Evolutionary conservation across 2,888 invertebrate genomes (phyloP).

Genomic region (Erebia epiphron): DNA sequence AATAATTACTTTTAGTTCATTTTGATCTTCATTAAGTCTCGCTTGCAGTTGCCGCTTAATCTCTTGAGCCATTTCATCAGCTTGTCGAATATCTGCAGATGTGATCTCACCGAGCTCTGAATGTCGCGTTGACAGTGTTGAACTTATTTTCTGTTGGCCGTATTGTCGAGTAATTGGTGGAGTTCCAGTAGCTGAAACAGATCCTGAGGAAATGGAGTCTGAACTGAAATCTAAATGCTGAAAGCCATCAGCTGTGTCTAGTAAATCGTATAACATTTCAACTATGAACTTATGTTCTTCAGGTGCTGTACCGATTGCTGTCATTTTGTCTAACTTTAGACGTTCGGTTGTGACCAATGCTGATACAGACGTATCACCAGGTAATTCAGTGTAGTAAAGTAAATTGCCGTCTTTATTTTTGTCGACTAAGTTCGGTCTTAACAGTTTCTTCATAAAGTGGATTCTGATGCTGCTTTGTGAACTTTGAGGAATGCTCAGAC

Average conservation of each 20-base stretch:
- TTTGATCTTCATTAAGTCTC: constrained; percentile 37
- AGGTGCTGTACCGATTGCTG: constrained; percentile 42
- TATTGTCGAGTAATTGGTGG: constrained; percentile 45
- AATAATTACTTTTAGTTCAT: constrained; percentile 29
- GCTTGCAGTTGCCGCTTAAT: constrained; percentile 42
- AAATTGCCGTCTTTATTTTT: constrained; percentile 39
- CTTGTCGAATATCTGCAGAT: constrained; percentile 35
- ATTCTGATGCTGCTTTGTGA: constrained; percentile 39
- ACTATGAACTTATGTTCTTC: constrained; percentile 56
- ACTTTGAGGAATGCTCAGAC: not conserved
- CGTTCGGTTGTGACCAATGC: constrained; percentile 55
- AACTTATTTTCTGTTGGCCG: constrained; percentile 47
- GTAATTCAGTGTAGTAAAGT: constrained; percentile 42
- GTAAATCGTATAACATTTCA: constrained; percentile 52
- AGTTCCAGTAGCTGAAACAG: constrained; percentile 14
- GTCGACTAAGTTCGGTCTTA: constrained; percentile 20
- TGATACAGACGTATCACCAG: constrained; percentile 44
- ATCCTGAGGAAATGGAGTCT: constrained; percentile 27
- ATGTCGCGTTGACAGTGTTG: constrained; percentile 24
- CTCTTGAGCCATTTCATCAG: constrained; percentile 40
- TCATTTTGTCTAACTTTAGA: constrained; percentile 45
- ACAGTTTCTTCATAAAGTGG: constrained; percentile 42
- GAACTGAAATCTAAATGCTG: constrained; percentile 11
- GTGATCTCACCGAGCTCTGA: constrained; percentile 22
- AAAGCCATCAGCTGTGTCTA: constrained; percentile 45